Percentiles rank a stretch among this genome's conserved stretches.
Evolutionary conservation across 1,140 invertebrate genomes (phyloP).

Genomic region (Orius laevigatus): DNA sequence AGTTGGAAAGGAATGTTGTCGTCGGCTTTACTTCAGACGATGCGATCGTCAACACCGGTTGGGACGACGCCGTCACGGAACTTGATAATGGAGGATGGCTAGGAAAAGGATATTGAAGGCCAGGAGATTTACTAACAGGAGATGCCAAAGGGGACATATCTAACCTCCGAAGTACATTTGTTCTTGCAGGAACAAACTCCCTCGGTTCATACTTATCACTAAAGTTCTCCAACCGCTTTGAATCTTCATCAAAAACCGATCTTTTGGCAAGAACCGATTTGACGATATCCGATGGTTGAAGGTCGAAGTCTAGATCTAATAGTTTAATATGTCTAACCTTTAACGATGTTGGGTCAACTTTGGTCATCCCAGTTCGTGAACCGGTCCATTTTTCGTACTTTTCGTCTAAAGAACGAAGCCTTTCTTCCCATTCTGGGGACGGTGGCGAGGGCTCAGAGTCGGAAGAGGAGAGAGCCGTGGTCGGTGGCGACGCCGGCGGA

Average conservation of each 20-base stretch:
- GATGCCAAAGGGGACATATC: constrained; percentile 20
- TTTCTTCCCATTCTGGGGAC: constrained; percentile 46
- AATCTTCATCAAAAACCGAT: constrained; percentile 91
- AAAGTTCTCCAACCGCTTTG: constrained; percentile 78
- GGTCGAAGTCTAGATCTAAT: constrained; percentile 54
- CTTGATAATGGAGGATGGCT: constrained; percentile 41
- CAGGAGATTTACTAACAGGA: constrained; percentile 23
- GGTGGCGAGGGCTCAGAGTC: constrained; percentile 27
- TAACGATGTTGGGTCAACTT: constrained; percentile 36
- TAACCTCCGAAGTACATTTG: constrained; percentile 18
- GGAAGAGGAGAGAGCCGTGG: constrained; percentile 20
- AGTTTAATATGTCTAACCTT: constrained; percentile 43
- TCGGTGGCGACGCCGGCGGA: constrained; percentile 19
- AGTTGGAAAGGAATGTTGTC: constrained; percentile 18
- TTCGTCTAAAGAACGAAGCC: constrained; percentile 76
- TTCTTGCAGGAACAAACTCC: constrained; percentile 30
- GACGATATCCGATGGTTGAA: constrained; percentile 85
- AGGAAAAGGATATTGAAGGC: constrained; percentile 66
- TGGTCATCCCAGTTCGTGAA: constrained; percentile 38
- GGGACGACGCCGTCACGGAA: constrained; percentile 12
- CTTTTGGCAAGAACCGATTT: constrained; percentile 79
- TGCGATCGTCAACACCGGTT: constrained; percentile 14
- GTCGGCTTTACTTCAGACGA: constrained; percentile 11
- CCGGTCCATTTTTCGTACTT: constrained; percentile 83
- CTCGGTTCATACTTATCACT: constrained; percentile 70